phyloP scores from a whole-genome alignment of 2,797 vertebrate species.

The Eulemur coronatus region DNA sequence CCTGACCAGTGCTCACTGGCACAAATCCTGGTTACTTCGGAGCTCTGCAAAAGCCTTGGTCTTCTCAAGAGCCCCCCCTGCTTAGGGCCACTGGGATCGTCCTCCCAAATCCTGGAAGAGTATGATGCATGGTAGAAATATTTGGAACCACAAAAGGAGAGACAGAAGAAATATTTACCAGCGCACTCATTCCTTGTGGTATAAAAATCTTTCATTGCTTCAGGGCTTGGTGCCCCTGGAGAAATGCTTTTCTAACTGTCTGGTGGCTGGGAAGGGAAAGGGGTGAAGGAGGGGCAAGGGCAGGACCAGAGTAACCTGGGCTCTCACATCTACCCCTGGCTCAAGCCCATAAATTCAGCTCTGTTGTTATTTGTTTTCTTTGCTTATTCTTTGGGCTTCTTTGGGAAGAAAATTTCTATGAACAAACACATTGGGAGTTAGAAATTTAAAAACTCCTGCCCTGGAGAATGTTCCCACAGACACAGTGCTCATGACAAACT shows the following conservation, averaged over 20 bases:
- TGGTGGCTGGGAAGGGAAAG: neutral
- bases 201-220: neutral
- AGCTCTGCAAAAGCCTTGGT: neutral
- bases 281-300: rapidly evolving
- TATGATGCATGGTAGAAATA: neutral
- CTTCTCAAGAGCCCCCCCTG: neutral
- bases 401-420: neutral
- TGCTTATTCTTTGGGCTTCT: constrained; percentile 1
- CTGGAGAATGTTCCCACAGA: neutral
- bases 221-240: neutral
- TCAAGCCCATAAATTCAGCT: neutral
- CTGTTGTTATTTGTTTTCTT: neutral
- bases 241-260: neutral
- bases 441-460: neutral
- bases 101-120: neutral
- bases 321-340: neutral
- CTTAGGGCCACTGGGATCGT: neutral
- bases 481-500: neutral
- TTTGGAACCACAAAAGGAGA: neutral
- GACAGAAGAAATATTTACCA: neutral
- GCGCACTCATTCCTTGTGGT: neutral
- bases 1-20: neutral
- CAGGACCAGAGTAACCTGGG: too few species aligned
- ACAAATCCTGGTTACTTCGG: neutral
- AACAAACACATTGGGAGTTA: neutral